Conservation (phyloP, 2,888 invertebrate species). For the Colletes collaris region DNA sequence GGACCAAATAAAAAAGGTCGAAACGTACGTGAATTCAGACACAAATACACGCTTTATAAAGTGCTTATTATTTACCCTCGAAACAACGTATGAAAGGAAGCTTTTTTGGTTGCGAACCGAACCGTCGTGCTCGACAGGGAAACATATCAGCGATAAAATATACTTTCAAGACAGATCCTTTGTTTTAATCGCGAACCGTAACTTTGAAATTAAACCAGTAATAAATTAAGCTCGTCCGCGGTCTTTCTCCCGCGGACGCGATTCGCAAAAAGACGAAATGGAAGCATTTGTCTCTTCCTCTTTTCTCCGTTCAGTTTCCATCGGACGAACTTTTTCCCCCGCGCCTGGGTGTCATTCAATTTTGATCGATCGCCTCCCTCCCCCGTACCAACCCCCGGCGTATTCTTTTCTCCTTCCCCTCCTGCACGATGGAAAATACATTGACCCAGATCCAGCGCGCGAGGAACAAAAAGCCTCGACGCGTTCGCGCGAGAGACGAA, state of each 20-base stretch:
- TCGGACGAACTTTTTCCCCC: conserved; percentile 30
- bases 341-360: conserved; percentile 40
- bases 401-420: conserved; percentile 26
- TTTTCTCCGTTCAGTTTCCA: conserved; percentile 27
- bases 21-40: too few relatives aligned
- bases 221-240: too few relatives aligned
- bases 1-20: too few relatives aligned
- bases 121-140: too few relatives aligned
- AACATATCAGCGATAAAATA: too few relatives aligned
- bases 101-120: too few relatives aligned
- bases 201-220: too few relatives aligned
- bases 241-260: conserved; percentile 14
- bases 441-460: conserved; percentile 39
- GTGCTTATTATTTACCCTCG: too few relatives aligned
- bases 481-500: not conserved
- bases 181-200: too few relatives aligned
- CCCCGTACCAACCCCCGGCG: not conserved
- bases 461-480: conserved; percentile 35
- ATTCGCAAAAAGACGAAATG: not conserved
- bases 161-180: too few relatives aligned
- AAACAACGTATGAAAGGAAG: too few relatives aligned
- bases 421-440: conserved; percentile 41
- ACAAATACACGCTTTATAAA: too few relatives aligned
- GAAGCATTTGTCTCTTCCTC: not conserved
- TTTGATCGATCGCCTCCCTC: conserved; percentile 52